Percentiles rank a stretch among this genome's conserved stretches.
These are phyloP conservation scores for Zygothrica quintamaculata DNA, from an alignment of 2,888 invertebrate genomes.

Conservation along the genomic window DNA sequence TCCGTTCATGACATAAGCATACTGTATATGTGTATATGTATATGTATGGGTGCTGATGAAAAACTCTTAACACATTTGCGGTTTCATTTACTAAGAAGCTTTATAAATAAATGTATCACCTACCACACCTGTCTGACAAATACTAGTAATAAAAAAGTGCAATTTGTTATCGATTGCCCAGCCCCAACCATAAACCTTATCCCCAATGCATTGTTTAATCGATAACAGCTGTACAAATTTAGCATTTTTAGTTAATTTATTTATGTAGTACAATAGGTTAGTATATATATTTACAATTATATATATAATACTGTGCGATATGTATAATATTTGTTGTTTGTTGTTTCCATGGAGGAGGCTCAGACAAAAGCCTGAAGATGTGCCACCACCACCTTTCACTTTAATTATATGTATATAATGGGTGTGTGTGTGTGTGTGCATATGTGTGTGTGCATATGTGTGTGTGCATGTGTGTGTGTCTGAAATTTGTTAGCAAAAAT, in stretches of 20 bases:
- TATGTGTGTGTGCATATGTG: too few relatives aligned
- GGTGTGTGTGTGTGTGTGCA: too few relatives aligned
- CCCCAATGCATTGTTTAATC: not conserved
- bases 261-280: conserved; percentile 28
- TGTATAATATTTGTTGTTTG: conserved; percentile 32
- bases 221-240: conserved; percentile 6
- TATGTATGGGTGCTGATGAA: too few relatives aligned
- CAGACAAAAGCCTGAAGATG: conserved; percentile 65
- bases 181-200: not conserved
- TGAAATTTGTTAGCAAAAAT: conserved; percentile 26
- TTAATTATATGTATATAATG: conserved; percentile 49
- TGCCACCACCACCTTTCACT: conserved; percentile 77
- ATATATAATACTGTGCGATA: conserved; percentile 6
- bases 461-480: conserved; percentile 1
- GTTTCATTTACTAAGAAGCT: conserved; percentile 12
- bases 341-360: conserved; percentile 21
- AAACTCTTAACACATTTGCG: conserved; percentile 13
- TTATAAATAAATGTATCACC: too few relatives aligned
- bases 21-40: too few relatives aligned
- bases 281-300: conserved; percentile 36
- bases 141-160: too few relatives aligned
- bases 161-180: not conserved
- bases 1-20: conserved; percentile 56
- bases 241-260: conserved; percentile 24
- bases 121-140: too few relatives aligned